Conservation (phyloP, 1,140 invertebrate genomes). For the Hyles euphorbiae region DNA sequence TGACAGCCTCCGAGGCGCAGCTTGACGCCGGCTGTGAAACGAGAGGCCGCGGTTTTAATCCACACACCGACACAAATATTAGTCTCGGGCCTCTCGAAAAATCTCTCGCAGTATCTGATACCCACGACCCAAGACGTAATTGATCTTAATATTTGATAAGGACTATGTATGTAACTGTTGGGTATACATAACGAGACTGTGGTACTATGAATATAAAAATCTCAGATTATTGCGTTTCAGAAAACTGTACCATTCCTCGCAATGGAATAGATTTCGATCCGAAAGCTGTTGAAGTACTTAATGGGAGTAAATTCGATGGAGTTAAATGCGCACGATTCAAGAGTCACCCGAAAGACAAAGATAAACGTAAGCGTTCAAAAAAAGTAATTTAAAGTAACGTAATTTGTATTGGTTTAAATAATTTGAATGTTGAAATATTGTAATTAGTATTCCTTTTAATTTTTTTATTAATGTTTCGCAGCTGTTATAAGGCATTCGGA, state of each 20-base stretch:
- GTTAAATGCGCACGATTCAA: conserved; percentile 52
- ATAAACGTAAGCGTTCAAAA: conserved; percentile 44
- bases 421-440: not conserved
- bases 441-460: conserved; percentile 1
- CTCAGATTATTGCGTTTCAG: conserved; percentile 28
- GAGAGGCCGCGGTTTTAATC: no score
- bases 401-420: not conserved
- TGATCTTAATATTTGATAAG: no score
- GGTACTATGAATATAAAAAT: conserved; percentile 5
- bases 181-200: not conserved
- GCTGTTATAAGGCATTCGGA: conserved; percentile 51
- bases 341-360: conserved; percentile 62
- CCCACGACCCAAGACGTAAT: no score
- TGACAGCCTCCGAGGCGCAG: no score
- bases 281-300: conserved; percentile 48
- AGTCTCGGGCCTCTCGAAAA: no score
- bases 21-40: no score
- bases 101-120: no score
- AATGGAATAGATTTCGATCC: conserved; percentile 37
- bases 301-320: conserved; percentile 40
- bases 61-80: no score
- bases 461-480: not conserved
- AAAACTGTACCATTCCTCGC: conserved; percentile 48
- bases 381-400: no score
- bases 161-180: no score